These are phyloP conservation scores for Orius insidiosus DNA, from an alignment of 1,140 invertebrate genomes.

Conservation along the genomic window DNA sequence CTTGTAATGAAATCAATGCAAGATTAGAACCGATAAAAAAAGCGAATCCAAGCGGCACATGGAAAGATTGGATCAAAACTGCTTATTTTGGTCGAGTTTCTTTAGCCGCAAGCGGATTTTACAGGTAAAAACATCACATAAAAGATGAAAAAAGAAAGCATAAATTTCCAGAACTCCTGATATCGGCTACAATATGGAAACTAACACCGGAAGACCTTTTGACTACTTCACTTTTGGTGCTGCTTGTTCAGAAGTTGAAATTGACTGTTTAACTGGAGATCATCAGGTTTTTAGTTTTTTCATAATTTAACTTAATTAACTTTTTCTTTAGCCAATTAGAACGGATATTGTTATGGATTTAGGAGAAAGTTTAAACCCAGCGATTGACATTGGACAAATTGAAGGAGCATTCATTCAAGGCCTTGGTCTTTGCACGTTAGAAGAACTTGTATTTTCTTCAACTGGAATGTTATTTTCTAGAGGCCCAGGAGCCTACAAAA, in stretches of 20 bases:
- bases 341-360: conserved; percentile 94
- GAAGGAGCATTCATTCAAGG: conserved; percentile 90
- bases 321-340: conserved; percentile 42
- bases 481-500: conserved; percentile 86
- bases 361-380: conserved; percentile 80
- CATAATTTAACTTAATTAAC: conserved; percentile 10
- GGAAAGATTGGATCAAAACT: conserved; percentile 67
- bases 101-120: conserved; percentile 74
- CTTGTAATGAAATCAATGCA: conserved; percentile 59
- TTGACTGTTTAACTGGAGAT: conserved; percentile 76
- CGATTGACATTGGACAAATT: conserved; percentile 90
- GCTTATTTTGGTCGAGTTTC: conserved; percentile 69
- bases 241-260: conserved; percentile 65
- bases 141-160: not conserved
- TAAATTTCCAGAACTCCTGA: conserved; percentile 40
- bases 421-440: conserved; percentile 78
- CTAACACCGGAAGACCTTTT: conserved; percentile 49
- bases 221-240: conserved; percentile 70
- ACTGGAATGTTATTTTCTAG: conserved; percentile 60
- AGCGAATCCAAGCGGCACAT: conserved; percentile 58
- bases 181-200: conserved; percentile 56
- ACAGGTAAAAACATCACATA: too few relatives aligned
- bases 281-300: conserved; percentile 38
- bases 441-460: conserved; percentile 73
- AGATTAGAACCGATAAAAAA: conserved; percentile 60